Percentiles rank a stretch among this genome's conserved stretches.
Conservation (phyloP, 2,888 invertebrate genomes). For the Tipula helvola region DNA sequence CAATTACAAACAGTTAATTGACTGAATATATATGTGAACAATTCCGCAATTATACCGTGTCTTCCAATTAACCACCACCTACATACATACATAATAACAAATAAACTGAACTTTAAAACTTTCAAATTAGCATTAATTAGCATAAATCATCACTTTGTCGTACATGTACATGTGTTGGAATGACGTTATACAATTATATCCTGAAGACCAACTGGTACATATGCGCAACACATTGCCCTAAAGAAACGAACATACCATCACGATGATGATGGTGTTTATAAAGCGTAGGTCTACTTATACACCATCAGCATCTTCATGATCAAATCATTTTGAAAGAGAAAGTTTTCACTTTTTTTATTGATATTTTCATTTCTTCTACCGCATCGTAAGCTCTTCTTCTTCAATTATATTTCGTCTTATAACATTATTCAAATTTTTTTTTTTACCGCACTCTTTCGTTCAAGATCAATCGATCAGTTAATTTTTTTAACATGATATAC, state of each 20-base stretch:
- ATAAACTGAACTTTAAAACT: neutral
- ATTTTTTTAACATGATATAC: neutral
- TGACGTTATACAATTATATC: neutral
- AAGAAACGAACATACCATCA: neutral
- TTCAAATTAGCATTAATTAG: neutral
- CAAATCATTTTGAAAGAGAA: neutral
- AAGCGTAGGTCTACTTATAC: neutral
- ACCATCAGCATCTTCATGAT: neutral
- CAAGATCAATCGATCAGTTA: neutral
- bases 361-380: neutral
- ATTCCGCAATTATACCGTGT: neutral
- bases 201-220: neutral
- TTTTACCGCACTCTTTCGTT: neutral
- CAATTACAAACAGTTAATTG: neutral
- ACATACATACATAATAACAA: neutral
- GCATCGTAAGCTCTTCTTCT: neutral
- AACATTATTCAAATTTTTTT: neutral
- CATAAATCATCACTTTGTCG: neutral
- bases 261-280: neutral
- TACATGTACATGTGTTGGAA: neutral
- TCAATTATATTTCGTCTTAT: neutral
- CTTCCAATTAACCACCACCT: neutral
- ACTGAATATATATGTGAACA: neutral
- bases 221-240: neutral
- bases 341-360: neutral